Conservation (phyloP, 1,140 invertebrate species). For the Drosophila saltans region DNA sequence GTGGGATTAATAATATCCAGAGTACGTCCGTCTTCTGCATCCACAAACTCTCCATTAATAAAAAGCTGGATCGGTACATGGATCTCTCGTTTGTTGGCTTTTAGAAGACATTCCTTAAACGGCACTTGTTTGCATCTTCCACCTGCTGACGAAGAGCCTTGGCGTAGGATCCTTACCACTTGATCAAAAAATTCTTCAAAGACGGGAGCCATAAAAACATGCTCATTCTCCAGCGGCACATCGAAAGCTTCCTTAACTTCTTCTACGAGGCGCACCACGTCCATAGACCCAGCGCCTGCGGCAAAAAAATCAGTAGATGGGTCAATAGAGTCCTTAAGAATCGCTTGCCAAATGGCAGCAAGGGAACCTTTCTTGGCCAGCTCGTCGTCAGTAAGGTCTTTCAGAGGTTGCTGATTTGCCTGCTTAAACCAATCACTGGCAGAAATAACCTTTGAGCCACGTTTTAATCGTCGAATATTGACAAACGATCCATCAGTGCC, state of each 20-base stretch:
- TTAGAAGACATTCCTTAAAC: slow-evolving; percentile 88
- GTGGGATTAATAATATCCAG: slow-evolving; percentile 92
- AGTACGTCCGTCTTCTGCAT: slow-evolving; percentile 88
- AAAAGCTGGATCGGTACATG: slow-evolving; percentile 95
- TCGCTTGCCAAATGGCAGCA: slow-evolving; percentile 91
- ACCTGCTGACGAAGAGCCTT: slow-evolving; percentile 40
- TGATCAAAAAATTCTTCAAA: slow-evolving; percentile 91
- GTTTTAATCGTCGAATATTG: slow-evolving; percentile 88
- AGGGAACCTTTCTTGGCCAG: slow-evolving; percentile 86
- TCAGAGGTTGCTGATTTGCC: slow-evolving; percentile 84
- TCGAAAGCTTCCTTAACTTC: slow-evolving; percentile 94
- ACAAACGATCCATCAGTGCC: slow-evolving; percentile 91
- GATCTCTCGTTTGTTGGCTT: slow-evolving; percentile 93
- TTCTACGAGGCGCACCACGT: slow-evolving; percentile 96
- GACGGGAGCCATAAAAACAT: slow-evolving; percentile 96
- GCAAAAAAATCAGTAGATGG: slow-evolving; percentile 95
- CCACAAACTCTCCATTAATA: slow-evolving; percentile 95
- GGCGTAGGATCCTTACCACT: slow-evolving; percentile 58
- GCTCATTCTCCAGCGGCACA: slow-evolving; percentile 91
- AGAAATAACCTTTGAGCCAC: slow-evolving; percentile 92
- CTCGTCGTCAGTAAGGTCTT: slow-evolving; percentile 91
- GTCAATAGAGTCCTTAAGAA: slow-evolving; percentile 91
- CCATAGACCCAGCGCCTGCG: slow-evolving; percentile 97
- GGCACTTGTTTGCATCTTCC: slow-evolving; percentile 84
- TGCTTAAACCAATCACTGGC: slow-evolving; percentile 91